These are phyloP conservation scores for Tor tambroides DNA, from an alignment of 2,113 vertebrate species.

Conservation along the genomic window DNA sequence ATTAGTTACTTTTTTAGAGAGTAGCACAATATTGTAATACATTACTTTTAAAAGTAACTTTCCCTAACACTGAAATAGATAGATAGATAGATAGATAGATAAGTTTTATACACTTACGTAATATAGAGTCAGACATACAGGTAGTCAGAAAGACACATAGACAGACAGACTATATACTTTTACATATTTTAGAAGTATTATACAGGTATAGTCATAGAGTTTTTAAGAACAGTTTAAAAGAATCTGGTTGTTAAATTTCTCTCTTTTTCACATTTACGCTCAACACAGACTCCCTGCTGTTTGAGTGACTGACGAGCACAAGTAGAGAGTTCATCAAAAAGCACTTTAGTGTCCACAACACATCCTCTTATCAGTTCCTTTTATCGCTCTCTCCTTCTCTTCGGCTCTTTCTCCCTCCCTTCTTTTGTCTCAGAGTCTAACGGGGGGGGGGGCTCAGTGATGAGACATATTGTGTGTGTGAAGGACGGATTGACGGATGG, in stretches of 20 bases:
- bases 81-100: not conserved
- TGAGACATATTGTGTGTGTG: slow-evolving; percentile 14
- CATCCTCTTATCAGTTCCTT: slow-evolving; percentile 45
- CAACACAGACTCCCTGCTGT: slow-evolving; percentile 20
- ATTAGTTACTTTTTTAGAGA: no score
- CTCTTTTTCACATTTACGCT: not conserved
- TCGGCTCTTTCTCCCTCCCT: slow-evolving; percentile 6
- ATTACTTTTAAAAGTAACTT: no score
- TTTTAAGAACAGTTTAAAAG: not conserved
- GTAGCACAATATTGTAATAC: no score
- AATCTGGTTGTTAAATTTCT: not conserved
- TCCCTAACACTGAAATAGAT: not conserved
- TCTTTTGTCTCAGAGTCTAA: slow-evolving; percentile 40
- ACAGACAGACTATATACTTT: no score
- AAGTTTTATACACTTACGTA: no score
- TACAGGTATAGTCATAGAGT: not conserved
- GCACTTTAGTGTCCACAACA: slow-evolving; percentile 41
- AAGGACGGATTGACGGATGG: slow-evolving; percentile 12
- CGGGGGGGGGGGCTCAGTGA: slow-evolving; percentile 1
- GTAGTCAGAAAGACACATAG: no score
- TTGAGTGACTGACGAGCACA: slow-evolving; percentile 25
- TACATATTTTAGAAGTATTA: not conserved
- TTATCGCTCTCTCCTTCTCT: slow-evolving; percentile 37
- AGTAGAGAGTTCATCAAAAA: slow-evolving; percentile 44
- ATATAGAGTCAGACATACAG: no score